A percentile compares a stretch with the other conserved stretches of the same genome.
phyloP scores from a whole-genome alignment of 2,888 invertebrate genomes.

The Caenorhabditis afra region DNA sequence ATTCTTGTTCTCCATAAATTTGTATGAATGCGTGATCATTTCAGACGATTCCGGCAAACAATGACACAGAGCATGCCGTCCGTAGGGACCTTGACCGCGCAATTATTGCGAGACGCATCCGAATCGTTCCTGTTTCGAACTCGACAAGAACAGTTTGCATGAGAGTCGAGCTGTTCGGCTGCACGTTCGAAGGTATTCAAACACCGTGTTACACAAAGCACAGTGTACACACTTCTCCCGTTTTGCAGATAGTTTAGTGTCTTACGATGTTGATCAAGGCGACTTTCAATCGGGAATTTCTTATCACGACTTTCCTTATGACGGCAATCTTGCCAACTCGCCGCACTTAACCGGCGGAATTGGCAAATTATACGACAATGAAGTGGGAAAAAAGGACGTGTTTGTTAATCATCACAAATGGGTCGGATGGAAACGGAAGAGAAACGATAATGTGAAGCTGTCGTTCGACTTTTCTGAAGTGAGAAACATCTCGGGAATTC shows the following conservation, averaged over 20 bases:
- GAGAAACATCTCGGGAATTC: conserved; percentile 89
- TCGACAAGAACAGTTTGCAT: conserved; percentile 91
- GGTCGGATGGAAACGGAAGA: conserved; percentile 88
- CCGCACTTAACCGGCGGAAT: conserved; percentile 87
- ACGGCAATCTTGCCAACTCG: conserved; percentile 81
- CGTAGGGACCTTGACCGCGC: conserved; percentile 88
- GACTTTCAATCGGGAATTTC: conserved; percentile 56
- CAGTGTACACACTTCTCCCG: neutral
- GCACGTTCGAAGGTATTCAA: conserved; percentile 86
- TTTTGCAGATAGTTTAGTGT: conserved; percentile 87
- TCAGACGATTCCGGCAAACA: conserved; percentile 89
- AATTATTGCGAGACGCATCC: conserved; percentile 87
- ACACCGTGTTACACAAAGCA: neutral
- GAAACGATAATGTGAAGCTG: conserved; percentile 81
- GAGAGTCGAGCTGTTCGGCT: conserved; percentile 92
- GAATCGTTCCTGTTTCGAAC: conserved; percentile 90
- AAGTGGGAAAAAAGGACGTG: conserved; percentile 82
- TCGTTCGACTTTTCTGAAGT: conserved; percentile 90
- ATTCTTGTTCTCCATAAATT: neutral
- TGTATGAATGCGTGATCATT: conserved; percentile 73
- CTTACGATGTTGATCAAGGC: conserved; percentile 84
- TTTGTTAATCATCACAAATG: conserved; percentile 85
- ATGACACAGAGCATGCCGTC: conserved; percentile 90
- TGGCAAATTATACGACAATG: conserved; percentile 87
- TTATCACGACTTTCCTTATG: conserved; percentile 84